Base-by-base conservation (phyloP, 2,888 invertebrate genomes). In the Drosophila prostipennis region DNA sequence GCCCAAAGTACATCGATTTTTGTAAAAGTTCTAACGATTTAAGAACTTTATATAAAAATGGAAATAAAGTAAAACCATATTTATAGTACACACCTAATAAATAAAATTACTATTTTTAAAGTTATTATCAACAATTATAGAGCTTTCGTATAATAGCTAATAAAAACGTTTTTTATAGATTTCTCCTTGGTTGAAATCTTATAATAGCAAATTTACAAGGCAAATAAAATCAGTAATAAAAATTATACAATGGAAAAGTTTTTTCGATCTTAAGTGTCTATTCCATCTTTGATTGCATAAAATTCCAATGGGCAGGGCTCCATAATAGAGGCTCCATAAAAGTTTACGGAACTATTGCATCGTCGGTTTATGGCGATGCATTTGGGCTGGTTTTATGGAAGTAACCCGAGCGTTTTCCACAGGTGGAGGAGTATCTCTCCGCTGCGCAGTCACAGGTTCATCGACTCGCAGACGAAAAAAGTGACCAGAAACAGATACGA, bases 161-260 rank as follows among this genome's bases (percentile, higher is more conserved):
- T 45, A 45, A 45, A 48, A 19, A 6, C 6, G 13, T 34, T 14
- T 19, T 48, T 48, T 34, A 16, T 48, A 34, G 29, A 48, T 14
- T 19, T 34, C 19, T 7, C 16, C 14, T 14, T 32, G 6, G 16
- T 1, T 16, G 0, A 16, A 45, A 26, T 23, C 14, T 11, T 11
- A 23, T 23, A 13, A 26, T 10, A n/a, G 54, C 55, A 39, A 29
- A 19, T 39, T 58, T 58, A 55, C 57, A 32, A 11, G 55, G 19
- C 39, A 19, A 55, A 60, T 60, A 46, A 61, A 61, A 60, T 32
- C 32, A n/a, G 16, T 10, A 19, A 42, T 56, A 51, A 56, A 56
- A 56, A 46, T 13, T 45, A n/a, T 45, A 26, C 45, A 48, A 34
- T 6, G 48, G 34, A 19, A 39, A 37, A 19, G n/a, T 34, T 6